Evolutionary conservation across 2,888 invertebrate species (phyloP).

Genomic region (Callyntrura sp.): DNA sequence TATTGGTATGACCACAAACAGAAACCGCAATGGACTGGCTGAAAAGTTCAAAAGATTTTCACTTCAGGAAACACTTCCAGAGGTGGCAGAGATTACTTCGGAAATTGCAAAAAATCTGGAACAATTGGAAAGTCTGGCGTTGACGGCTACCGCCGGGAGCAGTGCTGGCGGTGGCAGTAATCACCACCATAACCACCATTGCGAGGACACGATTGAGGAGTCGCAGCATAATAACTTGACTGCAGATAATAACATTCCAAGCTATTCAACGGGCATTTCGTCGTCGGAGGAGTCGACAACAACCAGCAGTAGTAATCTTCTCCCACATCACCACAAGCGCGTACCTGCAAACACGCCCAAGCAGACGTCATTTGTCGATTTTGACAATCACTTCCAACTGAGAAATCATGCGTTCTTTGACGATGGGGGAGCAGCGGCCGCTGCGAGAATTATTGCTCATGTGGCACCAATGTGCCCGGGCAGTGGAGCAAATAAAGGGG

Average conservation of each 20-base stretch:
- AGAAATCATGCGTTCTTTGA: slow-evolving; percentile 74
- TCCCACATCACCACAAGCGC: slow-evolving; percentile 66
- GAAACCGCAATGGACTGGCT: slow-evolving; percentile 71
- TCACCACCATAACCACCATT: slow-evolving; percentile 45
- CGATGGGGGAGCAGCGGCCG: slow-evolving; percentile 77
- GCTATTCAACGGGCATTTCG: slow-evolving; percentile 52
- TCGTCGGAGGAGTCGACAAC: slow-evolving; percentile 55
- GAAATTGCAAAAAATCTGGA: slow-evolving; percentile 82
- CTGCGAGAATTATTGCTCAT: slow-evolving; percentile 80
- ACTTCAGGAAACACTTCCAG: slow-evolving; percentile 82
- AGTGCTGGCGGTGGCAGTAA: background rate
- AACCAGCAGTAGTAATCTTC: slow-evolving; percentile 56
- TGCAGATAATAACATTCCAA: slow-evolving; percentile 69
- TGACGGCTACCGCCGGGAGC: slow-evolving; percentile 61
- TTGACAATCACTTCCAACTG: slow-evolving; percentile 81
- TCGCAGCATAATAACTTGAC: slow-evolving; percentile 24
- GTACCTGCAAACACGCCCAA: slow-evolving; percentile 82
- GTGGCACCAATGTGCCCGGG: slow-evolving; percentile 80
- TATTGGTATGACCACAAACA: slow-evolving; percentile 60
- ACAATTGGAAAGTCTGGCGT: slow-evolving; percentile 79
- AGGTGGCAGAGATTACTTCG: slow-evolving; percentile 82
- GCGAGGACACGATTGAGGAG: slow-evolving; percentile 51
- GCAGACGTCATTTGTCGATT: slow-evolving; percentile 81
- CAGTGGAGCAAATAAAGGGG: slow-evolving; percentile 58
- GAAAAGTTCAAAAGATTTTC: slow-evolving; percentile 82